Evolutionary conservation across 2,797 vertebrate species (phyloP), one percentile per base, ranked within the genome.

Genomic region (Liasis olivaceus): DNA sequence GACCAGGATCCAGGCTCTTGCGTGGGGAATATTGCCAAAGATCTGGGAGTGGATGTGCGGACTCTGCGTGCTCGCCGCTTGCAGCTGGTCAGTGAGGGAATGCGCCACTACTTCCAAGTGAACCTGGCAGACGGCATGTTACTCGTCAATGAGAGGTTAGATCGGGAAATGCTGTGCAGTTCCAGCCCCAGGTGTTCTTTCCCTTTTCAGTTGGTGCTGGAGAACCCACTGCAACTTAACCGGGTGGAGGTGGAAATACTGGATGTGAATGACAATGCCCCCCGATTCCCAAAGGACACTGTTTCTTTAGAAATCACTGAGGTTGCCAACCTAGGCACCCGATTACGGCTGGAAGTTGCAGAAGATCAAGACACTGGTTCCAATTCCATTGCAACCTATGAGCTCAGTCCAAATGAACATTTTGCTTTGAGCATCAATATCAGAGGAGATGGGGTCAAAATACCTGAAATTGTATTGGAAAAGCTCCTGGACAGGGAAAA

Each of bases 211-310:
- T 97, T 97, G 14, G 97, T 98, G 86, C 87, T 98, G 91, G 98
- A 98, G 93, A 97, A 97, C 15, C 98, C 98, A 28, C 96, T 98
- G 47, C 97, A 98, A 93, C 97, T 98, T 6, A 97, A 98, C 85
- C 98, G 98, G 0, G 88, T 98, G 0, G 95, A 97, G 15, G 97
- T 98, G 81, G 97, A 98, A 0, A 89, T 98, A 66, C 88, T 98
- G 2, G 98, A 98, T 0, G 95, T 98, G 62, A 98, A 98, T 0
- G 98, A 98, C 93, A 97, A 98, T 69, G 95, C 97, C 0, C 98
- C 97, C 12, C 94, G 94, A 93, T 98, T 98, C 90, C 96, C 94
- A 2, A 97, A 97, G 87, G 95, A 94, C 0, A 94, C 97, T 90
- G 97, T 97, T 87, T 93, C 92, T 15, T 72, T 98, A 0, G 97